Evolutionary conservation across 2,797 vertebrate genomes (phyloP).

Genomic region (Poecilia picta): DNA sequence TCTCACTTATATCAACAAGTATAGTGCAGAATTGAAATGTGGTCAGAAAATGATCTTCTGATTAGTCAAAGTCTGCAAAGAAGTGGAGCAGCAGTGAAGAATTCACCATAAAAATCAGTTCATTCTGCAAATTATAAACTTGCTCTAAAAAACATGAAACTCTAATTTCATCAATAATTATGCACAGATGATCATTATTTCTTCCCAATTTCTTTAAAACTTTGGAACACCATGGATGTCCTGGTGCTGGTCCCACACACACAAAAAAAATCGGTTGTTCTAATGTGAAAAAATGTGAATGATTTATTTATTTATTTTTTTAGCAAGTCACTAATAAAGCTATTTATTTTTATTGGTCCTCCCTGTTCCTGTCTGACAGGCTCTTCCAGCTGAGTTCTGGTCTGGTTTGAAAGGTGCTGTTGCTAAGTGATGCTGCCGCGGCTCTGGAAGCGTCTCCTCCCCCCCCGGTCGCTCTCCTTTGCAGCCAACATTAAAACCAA

Average conservation of each 20-base stretch:
- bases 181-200: neutral
- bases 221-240: neutral
- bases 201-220: neutral
- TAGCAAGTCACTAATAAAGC: neutral
- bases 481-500: slow-evolving; percentile 51
- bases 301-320: neutral
- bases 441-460: slow-evolving; percentile 43
- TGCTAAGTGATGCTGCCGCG: slow-evolving; percentile 45
- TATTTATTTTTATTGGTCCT: neutral
- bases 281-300: neutral
- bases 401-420: slow-evolving; percentile 49
- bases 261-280: neutral
- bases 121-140: neutral
- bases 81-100: neutral
- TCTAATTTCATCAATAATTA: neutral
- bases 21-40: neutral
- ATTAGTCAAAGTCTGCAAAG: too few relatives aligned
- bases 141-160: neutral
- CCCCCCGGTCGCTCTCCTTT: neutral
- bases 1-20: neutral
- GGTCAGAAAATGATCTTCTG: neutral
- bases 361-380: neutral
- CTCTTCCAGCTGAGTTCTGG: slow-evolving; percentile 20
- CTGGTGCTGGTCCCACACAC: neutral
- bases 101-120: neutral